Base-by-base conservation (phyloP, 2,113 vertebrate genomes). In the Cathartes aura region DNA sequence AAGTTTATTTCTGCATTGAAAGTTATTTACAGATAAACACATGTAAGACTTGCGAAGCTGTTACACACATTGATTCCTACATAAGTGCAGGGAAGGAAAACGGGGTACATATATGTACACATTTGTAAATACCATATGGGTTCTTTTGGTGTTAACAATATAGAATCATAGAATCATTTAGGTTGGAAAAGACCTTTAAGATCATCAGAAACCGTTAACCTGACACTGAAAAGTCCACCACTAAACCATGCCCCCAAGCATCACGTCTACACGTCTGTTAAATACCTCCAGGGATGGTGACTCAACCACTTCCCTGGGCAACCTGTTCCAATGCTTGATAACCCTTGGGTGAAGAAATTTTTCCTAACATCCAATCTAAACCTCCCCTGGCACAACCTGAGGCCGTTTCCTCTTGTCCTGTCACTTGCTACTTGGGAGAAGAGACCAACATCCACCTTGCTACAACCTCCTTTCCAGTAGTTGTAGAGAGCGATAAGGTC, bases 341-440 rank as follows among this genome's bases (percentile, higher is more conserved):
- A 42, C 8, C 8, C 4, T 55, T 38, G 38, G 2, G 11, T 62
- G 24, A 55, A 55, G 14, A 23, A 23, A 9, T 53, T 68, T 73
- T 55, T 20, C 24, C 20, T 42, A 8, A 30, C 27, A 45, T 19
- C 21, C 14, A 32, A 12, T n/a, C 42, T 55, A 43, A 56, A 27
- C 2, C 1, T 62, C 58, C 18, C 11, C 4, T 24, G 19, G 4
- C 11, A 24, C 9, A 63, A 36, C 12, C 20, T 42, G 18, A 53
- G 22, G 19, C 14, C 8, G 17, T 30, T 64, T 79, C 12, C 8
- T 50, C n/a, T 56, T 36, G 4, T 56, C 42, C 16, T 70, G 3
- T 38, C 0, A 0, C 26, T n/a, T 11, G 6, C 32, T 53, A 4
- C 11, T 26, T 47, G 16, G 19, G 19, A 48, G 48, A 70, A 78